Evolutionary conservation across 2,888 invertebrate genomes (phyloP).

Genomic region (Endotricha flammealis): DNA sequence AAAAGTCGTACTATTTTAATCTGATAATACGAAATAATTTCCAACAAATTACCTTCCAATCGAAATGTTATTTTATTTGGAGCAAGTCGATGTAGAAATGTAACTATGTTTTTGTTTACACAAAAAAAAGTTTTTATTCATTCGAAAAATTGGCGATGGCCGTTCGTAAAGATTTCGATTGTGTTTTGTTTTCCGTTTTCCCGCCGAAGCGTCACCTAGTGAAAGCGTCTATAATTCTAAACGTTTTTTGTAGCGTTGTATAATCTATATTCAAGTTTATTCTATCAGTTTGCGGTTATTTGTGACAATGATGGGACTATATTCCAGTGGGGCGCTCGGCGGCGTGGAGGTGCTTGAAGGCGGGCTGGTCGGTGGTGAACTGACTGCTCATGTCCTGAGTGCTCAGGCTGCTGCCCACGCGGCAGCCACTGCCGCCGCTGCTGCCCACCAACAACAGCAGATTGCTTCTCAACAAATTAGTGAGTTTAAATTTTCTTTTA

Average conservation of each 20-base stretch:
- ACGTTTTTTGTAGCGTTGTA: conserved; percentile 16
- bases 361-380: conserved; percentile 60
- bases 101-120: conserved; percentile 7
- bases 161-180: conserved; percentile 19
- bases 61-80: neutral
- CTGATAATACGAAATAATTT: too few relatives aligned
- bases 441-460: conserved; percentile 62
- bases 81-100: conserved; percentile 21
- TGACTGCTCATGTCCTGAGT: conserved; percentile 64
- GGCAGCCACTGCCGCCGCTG: conserved; percentile 60
- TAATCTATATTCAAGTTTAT: too few relatives aligned
- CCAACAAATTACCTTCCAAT: neutral
- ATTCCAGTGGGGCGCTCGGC: conserved; percentile 79
- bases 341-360: conserved; percentile 69
- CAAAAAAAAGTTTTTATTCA: neutral
- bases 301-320: conserved; percentile 68
- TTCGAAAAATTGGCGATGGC: neutral
- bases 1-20: too few relatives aligned
- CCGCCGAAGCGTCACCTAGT: conserved; percentile 14
- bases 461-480: conserved; percentile 66
- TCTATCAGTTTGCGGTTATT: conserved; percentile 9
- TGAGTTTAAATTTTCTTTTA: conserved; percentile 34
- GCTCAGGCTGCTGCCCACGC: conserved; percentile 74
- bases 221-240: conserved; percentile 20
- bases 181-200: conserved; percentile 33